Percentiles rank a stretch among this genome's conserved stretches.
phyloP scores from a whole-genome alignment of 2,797 vertebrate genomes.

The Muraenolepis orangiensis region DNA sequence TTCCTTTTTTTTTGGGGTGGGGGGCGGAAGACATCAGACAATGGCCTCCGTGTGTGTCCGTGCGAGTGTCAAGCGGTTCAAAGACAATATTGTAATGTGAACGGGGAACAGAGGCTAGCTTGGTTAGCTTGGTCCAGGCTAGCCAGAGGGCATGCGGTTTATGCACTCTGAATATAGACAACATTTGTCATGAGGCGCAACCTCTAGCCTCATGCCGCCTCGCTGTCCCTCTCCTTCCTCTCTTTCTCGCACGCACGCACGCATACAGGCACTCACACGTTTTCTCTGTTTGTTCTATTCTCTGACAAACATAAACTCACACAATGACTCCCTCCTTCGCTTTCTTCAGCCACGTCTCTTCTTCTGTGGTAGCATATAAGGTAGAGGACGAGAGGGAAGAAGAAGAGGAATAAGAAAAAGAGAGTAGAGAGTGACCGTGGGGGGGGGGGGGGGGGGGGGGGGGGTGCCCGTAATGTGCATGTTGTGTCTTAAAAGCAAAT shows the following conservation, averaged over 20 bases:
- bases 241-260: not conserved
- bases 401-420: too few relatives aligned
- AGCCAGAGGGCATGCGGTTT: too few relatives aligned
- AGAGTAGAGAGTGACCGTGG: slow-evolving; percentile 5
- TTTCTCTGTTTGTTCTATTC: too few relatives aligned
- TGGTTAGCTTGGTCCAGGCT: too few relatives aligned
- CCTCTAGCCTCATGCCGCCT: slow-evolving; percentile 12
- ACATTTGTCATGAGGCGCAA: slow-evolving; percentile 31
- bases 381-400: too few relatives aligned
- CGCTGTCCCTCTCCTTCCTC: not conserved
- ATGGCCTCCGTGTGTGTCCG: slow-evolving; percentile 4
- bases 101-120: not conserved
- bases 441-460: slow-evolving; percentile 6
- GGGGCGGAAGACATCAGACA: not conserved
- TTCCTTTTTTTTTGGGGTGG: not conserved
- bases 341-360: slow-evolving; percentile 9
- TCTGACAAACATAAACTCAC: too few relatives aligned
- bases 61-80: not conserved
- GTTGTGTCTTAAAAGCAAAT: too few relatives aligned
- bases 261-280: too few relatives aligned
- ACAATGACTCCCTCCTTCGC: slow-evolving; percentile 2
- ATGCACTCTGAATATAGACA: slow-evolving; percentile 6
- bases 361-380: too few relatives aligned
- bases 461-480: not conserved
- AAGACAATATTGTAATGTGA: not conserved